These are phyloP conservation scores for Notospermus geniculatus DNA, from an alignment of 1,140 invertebrate genomes.

Conservation along the genomic window DNA sequence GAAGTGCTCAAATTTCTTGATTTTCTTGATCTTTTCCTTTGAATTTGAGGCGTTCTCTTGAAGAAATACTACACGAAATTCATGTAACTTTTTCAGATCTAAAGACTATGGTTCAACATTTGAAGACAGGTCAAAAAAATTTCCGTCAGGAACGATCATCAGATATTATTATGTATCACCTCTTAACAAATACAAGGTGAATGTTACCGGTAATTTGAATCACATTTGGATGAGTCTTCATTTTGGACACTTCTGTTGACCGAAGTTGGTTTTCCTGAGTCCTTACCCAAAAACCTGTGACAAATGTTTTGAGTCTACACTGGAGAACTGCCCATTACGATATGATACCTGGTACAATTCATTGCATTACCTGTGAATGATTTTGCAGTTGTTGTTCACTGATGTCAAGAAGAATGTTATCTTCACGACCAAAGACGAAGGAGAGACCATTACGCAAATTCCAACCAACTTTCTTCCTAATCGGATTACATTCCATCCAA, in stretches of 20 bases:
- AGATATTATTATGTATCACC: constrained; percentile 23
- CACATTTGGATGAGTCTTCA: too few species aligned
- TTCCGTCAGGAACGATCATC: constrained; percentile 58
- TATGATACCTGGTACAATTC: neutral
- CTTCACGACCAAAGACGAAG: constrained; percentile 73
- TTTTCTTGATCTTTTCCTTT: too few species aligned
- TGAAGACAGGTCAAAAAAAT: constrained; percentile 59
- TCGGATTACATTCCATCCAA: constrained; percentile 73
- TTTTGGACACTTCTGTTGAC: too few species aligned
- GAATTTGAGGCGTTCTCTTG: too few species aligned
- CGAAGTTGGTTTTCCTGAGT: too few species aligned
- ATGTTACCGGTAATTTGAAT: too few species aligned
- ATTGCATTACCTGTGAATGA: too few species aligned
- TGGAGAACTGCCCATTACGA: too few species aligned
- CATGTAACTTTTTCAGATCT: constrained; percentile 82
- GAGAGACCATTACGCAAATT: constrained; percentile 62
- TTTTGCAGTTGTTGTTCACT: constrained; percentile 74
- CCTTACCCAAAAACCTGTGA: too few species aligned
- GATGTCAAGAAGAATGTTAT: constrained; percentile 74
- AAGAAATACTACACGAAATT: too few species aligned
- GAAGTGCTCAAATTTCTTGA: too few species aligned
- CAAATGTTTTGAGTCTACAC: too few species aligned
- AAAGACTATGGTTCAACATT: constrained; percentile 81
- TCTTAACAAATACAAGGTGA: constrained; percentile 17
- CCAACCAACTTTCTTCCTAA: constrained; percentile 71